Base-by-base conservation (phyloP, 1,140 invertebrate genomes). In the Solenopsis invicta region DNA sequence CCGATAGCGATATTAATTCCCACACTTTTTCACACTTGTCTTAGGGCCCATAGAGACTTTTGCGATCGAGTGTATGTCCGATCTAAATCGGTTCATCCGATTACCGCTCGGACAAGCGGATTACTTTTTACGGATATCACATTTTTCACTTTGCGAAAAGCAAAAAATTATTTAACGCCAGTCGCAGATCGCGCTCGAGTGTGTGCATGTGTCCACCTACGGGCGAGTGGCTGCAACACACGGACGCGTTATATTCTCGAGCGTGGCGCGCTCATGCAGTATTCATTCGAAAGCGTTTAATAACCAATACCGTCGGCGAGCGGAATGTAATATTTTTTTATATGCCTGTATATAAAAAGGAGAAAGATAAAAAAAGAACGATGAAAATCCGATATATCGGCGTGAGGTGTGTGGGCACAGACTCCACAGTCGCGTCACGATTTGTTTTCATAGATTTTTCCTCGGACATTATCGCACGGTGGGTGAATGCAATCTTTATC, bases 301-400 rank as follows among this genome's bases (percentile, higher is more conserved):
- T 84, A 84, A 84, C 80, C 80, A 74, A 84, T 84, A 75, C 80
- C 45, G 80, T 84, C 80, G 69, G 69, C 69, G 80, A 62, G 54
- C 69, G 80, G 80, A 84, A 74, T 84, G 80, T 84, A 84, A 84
- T 84, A 84, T 84, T 84, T 81, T 80, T 80, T 84, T 82, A 69
- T 72, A 61, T 84, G 50, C 45, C 54, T 37, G 41, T 62, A 84
- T 50, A 84, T 48, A 84, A 84, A 82, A 82, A 74, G n/a, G 52
- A 52, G 61, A 4, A 29, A 29, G 48, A 69, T 12, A 37, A 54
- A 81, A 48, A 69, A 41, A 69, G 21, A 66, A 21, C 37, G 24
- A 74, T 8, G 41, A 56, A 61, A 74, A 84, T 82, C 80, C 80
- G 80, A 82, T 82, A 82, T 61, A 82, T 82, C 67, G 67, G 41